A percentile compares a stretch with the other conserved stretches of the same genome.
Evolutionary conservation across 2,888 invertebrate species (phyloP).

Genomic region (Abrostola triplasia): DNA sequence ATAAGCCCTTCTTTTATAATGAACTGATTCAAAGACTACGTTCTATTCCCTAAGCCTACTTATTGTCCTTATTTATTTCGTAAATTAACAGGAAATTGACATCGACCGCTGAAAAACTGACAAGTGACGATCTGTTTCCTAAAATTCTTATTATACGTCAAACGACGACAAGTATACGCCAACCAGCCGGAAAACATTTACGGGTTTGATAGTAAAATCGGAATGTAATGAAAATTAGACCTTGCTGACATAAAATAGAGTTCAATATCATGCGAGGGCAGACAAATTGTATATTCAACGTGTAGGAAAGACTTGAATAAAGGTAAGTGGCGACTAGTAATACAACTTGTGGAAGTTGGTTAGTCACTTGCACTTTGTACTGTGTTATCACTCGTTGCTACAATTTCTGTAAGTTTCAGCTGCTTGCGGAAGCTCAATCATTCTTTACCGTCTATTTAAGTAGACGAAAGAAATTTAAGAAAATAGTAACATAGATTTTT

Average conservation of each 20-base stretch:
- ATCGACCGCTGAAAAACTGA: constrained; percentile 52
- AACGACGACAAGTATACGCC: constrained; percentile 42
- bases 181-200: constrained; percentile 32
- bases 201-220: constrained; percentile 8
- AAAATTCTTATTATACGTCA: constrained; percentile 59
- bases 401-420: no score
- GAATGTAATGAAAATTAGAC: constrained; percentile 9
- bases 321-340: no score
- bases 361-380: no score
- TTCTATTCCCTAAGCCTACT: not conserved
- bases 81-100: constrained; percentile 52
- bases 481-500: no score
- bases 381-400: no score
- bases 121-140: constrained; percentile 62
- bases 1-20: no score
- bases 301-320: constrained; percentile 34
- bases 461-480: no score
- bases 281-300: constrained; percentile 17
- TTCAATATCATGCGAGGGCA: constrained; percentile 8
- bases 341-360: no score
- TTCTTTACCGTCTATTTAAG: no score
- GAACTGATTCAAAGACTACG: no score
- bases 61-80: constrained; percentile 14
- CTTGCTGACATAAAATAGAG: not conserved
- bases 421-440: no score